phyloP scores from a whole-genome alignment of 2,888 invertebrate genomes.

The Amblyjoppa proteus region DNA sequence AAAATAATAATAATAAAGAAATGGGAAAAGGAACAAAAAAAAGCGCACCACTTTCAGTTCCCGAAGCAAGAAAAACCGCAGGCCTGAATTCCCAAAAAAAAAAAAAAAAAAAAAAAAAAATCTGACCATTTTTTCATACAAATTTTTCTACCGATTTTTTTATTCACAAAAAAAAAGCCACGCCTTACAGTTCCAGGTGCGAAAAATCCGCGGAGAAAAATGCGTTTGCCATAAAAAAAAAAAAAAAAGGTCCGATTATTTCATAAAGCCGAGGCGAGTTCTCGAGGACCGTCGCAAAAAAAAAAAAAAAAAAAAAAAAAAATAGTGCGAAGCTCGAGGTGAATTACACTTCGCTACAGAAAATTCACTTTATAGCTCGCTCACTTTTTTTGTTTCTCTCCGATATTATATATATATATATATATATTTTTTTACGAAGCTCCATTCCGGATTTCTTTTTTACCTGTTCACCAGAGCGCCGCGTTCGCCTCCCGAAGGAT shows the following conservation, averaged over 20 bases:
- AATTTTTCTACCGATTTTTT: too few relatives aligned
- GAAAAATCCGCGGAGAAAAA: too few relatives aligned
- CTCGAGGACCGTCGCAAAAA: constrained; percentile 1
- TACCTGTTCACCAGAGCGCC: neutral
- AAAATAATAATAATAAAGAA: neutral
- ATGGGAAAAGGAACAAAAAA: too few relatives aligned
- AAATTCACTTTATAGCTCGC: constrained; percentile 36
- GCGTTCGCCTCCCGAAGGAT: neutral
- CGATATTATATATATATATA: neutral
- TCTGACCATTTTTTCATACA: too few relatives aligned
- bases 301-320: neutral
- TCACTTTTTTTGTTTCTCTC: neutral
- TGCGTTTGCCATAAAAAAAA: too few relatives aligned
- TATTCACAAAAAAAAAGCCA: too few relatives aligned
- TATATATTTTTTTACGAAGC: neutral
- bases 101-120: too few relatives aligned
- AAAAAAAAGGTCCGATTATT: neutral
- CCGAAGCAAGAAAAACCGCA: too few relatives aligned
- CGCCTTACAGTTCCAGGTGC: too few relatives aligned
- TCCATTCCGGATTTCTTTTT: neutral
- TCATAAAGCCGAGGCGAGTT: neutral
- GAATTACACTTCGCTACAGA: constrained; percentile 17
- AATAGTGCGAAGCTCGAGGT: constrained; percentile 17
- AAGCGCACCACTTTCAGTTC: too few relatives aligned
- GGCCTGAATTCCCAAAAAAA: too few relatives aligned